Evolutionary conservation across 37 sponge, comb jelly and placozoan species (phyloP).

Genomic region (Haliclona indistincta): DNA sequence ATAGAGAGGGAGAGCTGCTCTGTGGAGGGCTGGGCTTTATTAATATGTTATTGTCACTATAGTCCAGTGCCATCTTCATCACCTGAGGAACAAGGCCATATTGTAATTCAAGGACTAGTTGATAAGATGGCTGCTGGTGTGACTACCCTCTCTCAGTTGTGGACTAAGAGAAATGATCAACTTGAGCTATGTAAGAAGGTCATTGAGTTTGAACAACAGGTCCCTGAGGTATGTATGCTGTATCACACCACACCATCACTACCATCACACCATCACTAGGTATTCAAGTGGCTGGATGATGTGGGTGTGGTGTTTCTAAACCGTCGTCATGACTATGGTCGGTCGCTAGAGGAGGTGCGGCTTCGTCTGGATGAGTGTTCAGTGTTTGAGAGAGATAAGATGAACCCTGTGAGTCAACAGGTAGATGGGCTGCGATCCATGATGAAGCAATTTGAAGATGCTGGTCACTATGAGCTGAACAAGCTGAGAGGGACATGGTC

Average conservation of each 20-base stretch:
- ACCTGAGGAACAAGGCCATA: no score
- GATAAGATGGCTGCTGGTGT: not conserved
- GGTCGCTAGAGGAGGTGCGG: conserved; percentile 47
- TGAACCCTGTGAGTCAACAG: conserved; percentile 9
- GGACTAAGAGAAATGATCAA: conserved; percentile 13
- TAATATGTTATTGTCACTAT: no score
- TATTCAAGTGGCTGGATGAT: conserved; percentile 35
- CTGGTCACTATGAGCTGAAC: conserved; percentile 13
- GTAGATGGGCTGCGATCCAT: not conserved
- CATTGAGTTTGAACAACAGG: conserved; percentile 47
- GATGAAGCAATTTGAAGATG: conserved; percentile 12
- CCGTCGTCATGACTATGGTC: conserved; percentile 19
- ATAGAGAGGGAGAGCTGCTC: no score
- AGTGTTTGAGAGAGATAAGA: conserved; percentile 11
- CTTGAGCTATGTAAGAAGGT: conserved; percentile 43
- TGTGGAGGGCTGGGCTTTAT: no score
- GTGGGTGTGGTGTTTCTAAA: conserved; percentile 3
- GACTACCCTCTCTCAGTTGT: conserved; percentile 22
- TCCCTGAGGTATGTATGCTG: conserved; percentile 2
- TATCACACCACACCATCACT: no score
- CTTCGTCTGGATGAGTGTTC: not conserved
- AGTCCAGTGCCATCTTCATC: no score
- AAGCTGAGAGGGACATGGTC: conserved; percentile 14
- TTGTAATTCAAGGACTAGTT: conserved; percentile 4
- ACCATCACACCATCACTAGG: not conserved